These are phyloP conservation scores for Sapayoa aenigma DNA, from an alignment of 2,113 vertebrate genomes.

Conservation along the genomic window DNA sequence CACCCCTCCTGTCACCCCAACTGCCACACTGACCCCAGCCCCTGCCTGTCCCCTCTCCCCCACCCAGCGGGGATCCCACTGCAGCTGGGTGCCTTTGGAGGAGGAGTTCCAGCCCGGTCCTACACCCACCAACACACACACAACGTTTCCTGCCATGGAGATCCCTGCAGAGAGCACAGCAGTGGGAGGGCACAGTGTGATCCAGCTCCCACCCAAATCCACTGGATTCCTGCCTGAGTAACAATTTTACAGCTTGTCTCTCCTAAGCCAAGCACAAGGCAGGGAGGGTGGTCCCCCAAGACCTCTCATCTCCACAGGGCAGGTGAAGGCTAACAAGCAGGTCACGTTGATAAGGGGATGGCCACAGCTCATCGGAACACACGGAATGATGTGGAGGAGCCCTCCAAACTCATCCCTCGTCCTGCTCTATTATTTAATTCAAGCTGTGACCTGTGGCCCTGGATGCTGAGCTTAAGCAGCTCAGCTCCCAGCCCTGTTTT, in stretches of 20 bases:
- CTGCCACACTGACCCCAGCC: accelerated
- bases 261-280: not conserved
- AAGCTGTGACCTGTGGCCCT: not conserved
- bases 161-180: not conserved
- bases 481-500: not conserved
- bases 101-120: not conserved
- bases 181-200: accelerated
- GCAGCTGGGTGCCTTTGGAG: not conserved
- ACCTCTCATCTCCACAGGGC: not conserved
- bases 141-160: not conserved
- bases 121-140: not conserved
- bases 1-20: not conserved
- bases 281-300: not conserved
- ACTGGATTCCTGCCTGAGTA: accelerated
- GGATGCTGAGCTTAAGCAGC: not conserved
- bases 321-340: not conserved
- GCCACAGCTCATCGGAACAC: not conserved
- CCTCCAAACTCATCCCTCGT: not conserved
- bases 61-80: accelerated
- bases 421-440: not conserved
- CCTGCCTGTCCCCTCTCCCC: not conserved
- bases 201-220: not conserved
- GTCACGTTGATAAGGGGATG: not conserved
- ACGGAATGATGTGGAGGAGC: not conserved
- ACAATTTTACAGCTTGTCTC: not conserved